Percentiles rank a stretch among this genome's conserved stretches.
These are phyloP conservation scores for Capreolus pygargus DNA, from an alignment of 2,113 vertebrate genomes.

Conservation along the genomic window DNA sequence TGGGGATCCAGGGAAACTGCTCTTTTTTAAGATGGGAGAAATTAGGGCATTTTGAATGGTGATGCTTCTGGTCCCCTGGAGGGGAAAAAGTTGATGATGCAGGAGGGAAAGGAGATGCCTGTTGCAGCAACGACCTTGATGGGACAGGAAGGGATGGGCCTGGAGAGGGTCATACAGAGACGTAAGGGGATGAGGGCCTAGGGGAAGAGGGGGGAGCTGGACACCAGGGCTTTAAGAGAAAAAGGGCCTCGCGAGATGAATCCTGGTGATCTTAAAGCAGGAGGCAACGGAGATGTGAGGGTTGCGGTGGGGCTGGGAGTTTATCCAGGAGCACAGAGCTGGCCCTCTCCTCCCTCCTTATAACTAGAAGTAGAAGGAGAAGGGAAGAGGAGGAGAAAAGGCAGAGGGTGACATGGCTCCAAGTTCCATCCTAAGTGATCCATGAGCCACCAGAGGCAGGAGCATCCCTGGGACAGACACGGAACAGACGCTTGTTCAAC, in stretches of 20 bases:
- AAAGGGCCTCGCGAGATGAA: neutral
- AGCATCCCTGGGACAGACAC: neutral
- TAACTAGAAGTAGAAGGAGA: neutral
- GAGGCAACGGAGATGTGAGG: neutral
- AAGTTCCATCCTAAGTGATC: neutral
- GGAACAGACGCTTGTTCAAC: rapidly evolving
- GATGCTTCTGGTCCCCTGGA: neutral
- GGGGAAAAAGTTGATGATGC: neutral
- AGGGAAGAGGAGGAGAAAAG: neutral
- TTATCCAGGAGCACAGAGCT: neutral
- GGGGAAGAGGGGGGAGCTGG: too few species aligned
- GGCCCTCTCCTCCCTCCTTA: neutral
- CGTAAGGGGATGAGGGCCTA: too few species aligned
- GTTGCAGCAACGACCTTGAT: neutral
- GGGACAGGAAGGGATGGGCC: too few species aligned
- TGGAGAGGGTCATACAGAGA: neutral
- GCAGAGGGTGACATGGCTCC: neutral
- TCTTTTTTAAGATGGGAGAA: neutral
- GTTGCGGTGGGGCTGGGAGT: neutral
- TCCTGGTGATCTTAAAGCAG: neutral
- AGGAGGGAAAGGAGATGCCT: neutral
- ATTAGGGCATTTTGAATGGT: neutral
- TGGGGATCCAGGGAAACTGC: too few species aligned
- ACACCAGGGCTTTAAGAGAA: neutral
- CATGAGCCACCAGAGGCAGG: neutral